Base-by-base conservation (phyloP, 2,888 invertebrate species). In the Ethmia dodecea region DNA sequence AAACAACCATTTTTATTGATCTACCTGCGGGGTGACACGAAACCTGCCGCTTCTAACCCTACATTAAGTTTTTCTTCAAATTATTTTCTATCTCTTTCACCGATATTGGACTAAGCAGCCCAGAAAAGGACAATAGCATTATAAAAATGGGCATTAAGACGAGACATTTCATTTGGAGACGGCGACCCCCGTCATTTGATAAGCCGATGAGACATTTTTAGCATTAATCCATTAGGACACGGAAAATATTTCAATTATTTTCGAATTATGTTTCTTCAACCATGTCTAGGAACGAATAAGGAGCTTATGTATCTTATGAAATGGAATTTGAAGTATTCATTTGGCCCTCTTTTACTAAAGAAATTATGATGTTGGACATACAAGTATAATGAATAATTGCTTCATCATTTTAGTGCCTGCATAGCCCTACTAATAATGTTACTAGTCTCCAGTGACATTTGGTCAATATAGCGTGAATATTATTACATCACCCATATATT, bases 11-110 rank as follows among this genome's bases (percentile, higher is more conserved):
- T 80, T 68, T 81, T 84, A 84, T 83, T 79, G 80, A 76, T 83
- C 83, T 84, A 86, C 84, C 84, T 84, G 84, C 65, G 58, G 78
- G n/a, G n/a, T n/a, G n/a, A 80, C 78, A 79, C 72, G 73, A 75
- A 74, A 64, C 65, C 61, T 47, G 58, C 50, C 59, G 61, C 65
- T 64, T 54, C 70, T 72, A 78, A 77, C 78, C 78, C 72, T 65
- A 60, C 60, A 81, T 80, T 81, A 78, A 67, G 74, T 79, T 84
- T 81, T 80, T 78, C 67, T 70, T 61, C 49, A 73, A 74, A 76
- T 72, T 67, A 53, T 72, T 71, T 70, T 70, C 53, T 44, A 33
- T 77, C 77, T 53, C 55, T 42, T 33, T 75, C 60, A 44, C 31
- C 33, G 35, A 6, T 25, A 40, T 43, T 38, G 22, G 8, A 33